A percentile compares a stretch with the other conserved stretches of the same genome.
These are phyloP conservation scores for Chionomys nivalis DNA, from an alignment of 2,113 vertebrate genomes.

Conservation along the genomic window DNA sequence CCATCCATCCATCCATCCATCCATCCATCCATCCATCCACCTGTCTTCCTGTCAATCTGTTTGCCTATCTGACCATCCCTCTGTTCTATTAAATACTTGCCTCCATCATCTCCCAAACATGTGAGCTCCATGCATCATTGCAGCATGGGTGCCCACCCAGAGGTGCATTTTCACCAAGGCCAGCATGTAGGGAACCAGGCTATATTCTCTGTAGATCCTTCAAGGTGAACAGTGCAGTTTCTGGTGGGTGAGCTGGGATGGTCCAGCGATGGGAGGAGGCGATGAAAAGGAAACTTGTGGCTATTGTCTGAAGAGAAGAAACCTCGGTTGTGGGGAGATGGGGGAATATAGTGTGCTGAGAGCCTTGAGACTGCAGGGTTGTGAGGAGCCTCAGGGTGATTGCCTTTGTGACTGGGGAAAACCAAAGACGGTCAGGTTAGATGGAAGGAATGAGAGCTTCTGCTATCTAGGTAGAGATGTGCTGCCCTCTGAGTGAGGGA, in stretches of 20 bases:
- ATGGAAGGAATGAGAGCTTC: too few species aligned
- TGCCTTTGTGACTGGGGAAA: not conserved
- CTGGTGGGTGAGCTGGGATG: too few species aligned
- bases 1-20: too few species aligned
- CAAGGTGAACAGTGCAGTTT: not conserved
- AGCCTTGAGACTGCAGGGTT: not conserved
- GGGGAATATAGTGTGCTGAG: fast-evolving
- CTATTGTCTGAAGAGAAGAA: not conserved
- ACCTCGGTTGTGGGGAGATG: not conserved
- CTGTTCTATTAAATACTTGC: not conserved
- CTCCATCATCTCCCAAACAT: too few species aligned
- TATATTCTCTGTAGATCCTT: not conserved
- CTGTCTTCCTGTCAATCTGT: not conserved
- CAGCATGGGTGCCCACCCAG: fast-evolving
- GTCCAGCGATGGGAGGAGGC: fast-evolving
- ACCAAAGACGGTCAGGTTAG: not conserved
- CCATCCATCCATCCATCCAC: not conserved
- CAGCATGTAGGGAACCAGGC: fast-evolving
- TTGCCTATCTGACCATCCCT: not conserved
- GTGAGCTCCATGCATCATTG: too few species aligned
- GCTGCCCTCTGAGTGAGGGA: fast-evolving
- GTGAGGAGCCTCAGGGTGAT: fast-evolving
- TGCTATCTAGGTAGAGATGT: too few species aligned
- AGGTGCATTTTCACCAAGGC: not conserved
- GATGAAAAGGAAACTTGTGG: not conserved